Percentiles rank a stretch among this genome's conserved stretches.
Conservation (phyloP, 1,140 invertebrate genomes). For the Pseudobourletiella spinata region DNA sequence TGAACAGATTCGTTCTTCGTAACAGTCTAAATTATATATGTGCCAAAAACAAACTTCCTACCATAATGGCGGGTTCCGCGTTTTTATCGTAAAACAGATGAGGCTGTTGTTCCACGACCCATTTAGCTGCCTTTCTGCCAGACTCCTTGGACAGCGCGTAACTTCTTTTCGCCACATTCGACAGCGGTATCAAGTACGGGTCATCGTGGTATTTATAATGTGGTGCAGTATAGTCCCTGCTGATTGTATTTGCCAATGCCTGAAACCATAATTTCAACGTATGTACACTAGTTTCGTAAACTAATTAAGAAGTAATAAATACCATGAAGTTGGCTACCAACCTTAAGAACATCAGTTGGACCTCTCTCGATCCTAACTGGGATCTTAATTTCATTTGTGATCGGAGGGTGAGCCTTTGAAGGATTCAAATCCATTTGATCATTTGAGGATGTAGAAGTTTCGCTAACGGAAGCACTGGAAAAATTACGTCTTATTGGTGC, state of each 20-base stretch:
- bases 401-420: too few species aligned
- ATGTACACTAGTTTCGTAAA: too few species aligned
- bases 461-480: too few species aligned
- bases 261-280: too few species aligned
- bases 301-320: slow-evolving; percentile 29
- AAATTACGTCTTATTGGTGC: too few species aligned
- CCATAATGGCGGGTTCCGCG: slow-evolving; percentile 56
- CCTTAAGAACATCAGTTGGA: slow-evolving; percentile 67
- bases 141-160: slow-evolving; percentile 74
- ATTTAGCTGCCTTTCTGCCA: slow-evolving; percentile 75
- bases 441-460: too few species aligned
- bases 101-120: slow-evolving; percentile 66
- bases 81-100: slow-evolving; percentile 61
- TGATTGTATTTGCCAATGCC: slow-evolving; percentile 64
- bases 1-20: neutral
- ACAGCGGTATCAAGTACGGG: slow-evolving; percentile 72
- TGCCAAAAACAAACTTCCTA: too few species aligned
- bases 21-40: neutral
- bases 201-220: slow-evolving; percentile 86
- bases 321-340: slow-evolving; percentile 35
- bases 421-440: too few species aligned
- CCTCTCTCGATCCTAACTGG: slow-evolving; percentile 61
- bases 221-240: slow-evolving; percentile 63
- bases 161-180: slow-evolving; percentile 58
- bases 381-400: too few species aligned